Base-by-base conservation (phyloP, 2,888 invertebrate species). In the Cepaea hortensis region DNA sequence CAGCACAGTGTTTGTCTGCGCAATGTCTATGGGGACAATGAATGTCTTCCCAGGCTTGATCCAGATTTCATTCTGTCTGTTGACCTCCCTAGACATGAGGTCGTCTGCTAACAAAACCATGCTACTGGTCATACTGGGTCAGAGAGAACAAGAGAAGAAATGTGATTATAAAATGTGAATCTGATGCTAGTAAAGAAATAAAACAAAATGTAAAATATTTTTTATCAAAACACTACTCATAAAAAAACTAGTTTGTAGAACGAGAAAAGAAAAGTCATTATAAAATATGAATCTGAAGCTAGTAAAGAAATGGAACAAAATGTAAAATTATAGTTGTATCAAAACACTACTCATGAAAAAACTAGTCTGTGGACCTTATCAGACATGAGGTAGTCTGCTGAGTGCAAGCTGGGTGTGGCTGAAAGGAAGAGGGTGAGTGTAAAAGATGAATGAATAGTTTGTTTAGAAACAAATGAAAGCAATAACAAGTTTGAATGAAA, bases 1-100 rank as follows among this genome's bases (percentile, higher is more conserved):
- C 50, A 95, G 90, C 70, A 91, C 90, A 46, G 92, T 91, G 23
- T 92, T 91, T 7, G 90, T 86, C 35, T 89, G 89, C 35, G 92
- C 91, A 9, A 92, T 89, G 73, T 91, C 84, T 9, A 95, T 90
- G 15, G 94, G 94, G 13, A 94, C 91, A 82, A 92, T 91, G 89
- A 92, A 93, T 46, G 90, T 91, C 81, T 90, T 91, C 0, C 94
- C 94, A 5, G 94, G 92, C 84, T 92, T 93, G 20, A 95, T 89
- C 92, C 92, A 93, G 9, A 94, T 89, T 73, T 93, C 93, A 87
- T 90, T 91, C 83, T 91, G 90, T 73, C 89, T 89, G 89, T 91
- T 92, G 3, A 92, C 90, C 81, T 92, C 90, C 18, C 91, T 92
- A 79, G 90, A 90, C 46, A 91, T 90, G 80, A 92, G 85, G 23